Conservation (phyloP, 1,140 invertebrate genomes). For the Eueides isabella region DNA sequence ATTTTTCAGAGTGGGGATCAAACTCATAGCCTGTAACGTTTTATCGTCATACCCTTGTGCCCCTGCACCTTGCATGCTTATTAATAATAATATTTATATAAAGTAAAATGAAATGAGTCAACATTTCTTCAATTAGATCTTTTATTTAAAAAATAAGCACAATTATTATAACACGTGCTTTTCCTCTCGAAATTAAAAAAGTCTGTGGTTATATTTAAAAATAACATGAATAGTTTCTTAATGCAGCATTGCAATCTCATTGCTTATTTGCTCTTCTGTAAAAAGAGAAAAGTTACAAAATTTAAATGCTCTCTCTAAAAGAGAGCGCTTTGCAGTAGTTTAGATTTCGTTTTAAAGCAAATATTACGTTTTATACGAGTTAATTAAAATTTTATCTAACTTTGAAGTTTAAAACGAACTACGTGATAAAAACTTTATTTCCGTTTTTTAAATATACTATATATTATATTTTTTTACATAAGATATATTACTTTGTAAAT, state of each 20-base stretch:
- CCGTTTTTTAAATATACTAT: too few species aligned
- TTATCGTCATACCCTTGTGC: too few species aligned
- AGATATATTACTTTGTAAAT: too few species aligned
- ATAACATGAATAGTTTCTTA: neutral
- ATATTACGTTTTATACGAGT: slow-evolving; percentile 6
- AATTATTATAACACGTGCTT: too few species aligned
- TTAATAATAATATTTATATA: neutral
- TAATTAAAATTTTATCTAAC: neutral
- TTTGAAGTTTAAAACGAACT: neutral
- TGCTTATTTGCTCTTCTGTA: neutral
- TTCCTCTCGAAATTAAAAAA: neutral
- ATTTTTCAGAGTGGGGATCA: too few species aligned
- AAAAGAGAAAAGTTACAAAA: neutral
- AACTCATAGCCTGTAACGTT: too few species aligned
- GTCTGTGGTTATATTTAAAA: neutral
- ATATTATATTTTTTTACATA: too few species aligned
- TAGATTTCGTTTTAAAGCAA: neutral
- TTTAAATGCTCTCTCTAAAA: slow-evolving; percentile 5
- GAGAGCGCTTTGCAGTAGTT: neutral
- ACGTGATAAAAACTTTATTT: neutral
- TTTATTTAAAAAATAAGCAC: too few species aligned
- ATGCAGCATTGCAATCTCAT: neutral
- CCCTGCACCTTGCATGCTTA: too few species aligned
- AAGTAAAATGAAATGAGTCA: too few species aligned
- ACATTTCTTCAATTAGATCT: too few species aligned